These are phyloP conservation scores for Salarias fasciatus DNA, from an alignment of 2,797 vertebrate species.

Conservation along the genomic window DNA sequence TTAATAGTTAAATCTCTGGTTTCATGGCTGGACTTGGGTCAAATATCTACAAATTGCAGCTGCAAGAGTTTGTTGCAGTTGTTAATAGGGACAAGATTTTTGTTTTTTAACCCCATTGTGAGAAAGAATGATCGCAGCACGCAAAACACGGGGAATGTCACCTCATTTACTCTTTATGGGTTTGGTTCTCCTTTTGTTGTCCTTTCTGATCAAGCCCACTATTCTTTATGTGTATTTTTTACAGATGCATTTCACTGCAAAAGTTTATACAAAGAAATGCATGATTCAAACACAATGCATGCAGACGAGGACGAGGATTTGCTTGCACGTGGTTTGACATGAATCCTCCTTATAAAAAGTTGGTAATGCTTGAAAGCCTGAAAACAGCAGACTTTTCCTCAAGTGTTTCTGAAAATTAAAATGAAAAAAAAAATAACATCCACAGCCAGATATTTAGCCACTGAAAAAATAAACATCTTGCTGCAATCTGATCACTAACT, in stretches of 20 bases:
- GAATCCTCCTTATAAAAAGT: too few relatives aligned
- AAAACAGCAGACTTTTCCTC: constrained; percentile 1
- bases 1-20: constrained; percentile 42
- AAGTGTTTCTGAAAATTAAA: background rate
- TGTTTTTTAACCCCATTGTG: background rate
- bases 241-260: too few relatives aligned
- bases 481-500: constrained; percentile 36
- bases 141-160: background rate
- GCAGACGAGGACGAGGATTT: too few relatives aligned
- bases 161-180: background rate
- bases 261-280: background rate
- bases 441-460: constrained; percentile 19
- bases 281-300: background rate
- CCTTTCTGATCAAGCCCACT: background rate
- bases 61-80: constrained; percentile 15
- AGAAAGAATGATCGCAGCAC: background rate
- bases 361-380: background rate
- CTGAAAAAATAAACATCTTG: constrained; percentile 41
- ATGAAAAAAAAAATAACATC: background rate
- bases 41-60: constrained; percentile 24
- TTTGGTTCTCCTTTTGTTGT: background rate
- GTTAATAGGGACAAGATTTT: background rate
- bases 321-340: too few relatives aligned
- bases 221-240: background rate
- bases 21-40: constrained; percentile 28